Base-by-base conservation (phyloP, 2,113 vertebrate species). In the Zeus faber region DNA sequence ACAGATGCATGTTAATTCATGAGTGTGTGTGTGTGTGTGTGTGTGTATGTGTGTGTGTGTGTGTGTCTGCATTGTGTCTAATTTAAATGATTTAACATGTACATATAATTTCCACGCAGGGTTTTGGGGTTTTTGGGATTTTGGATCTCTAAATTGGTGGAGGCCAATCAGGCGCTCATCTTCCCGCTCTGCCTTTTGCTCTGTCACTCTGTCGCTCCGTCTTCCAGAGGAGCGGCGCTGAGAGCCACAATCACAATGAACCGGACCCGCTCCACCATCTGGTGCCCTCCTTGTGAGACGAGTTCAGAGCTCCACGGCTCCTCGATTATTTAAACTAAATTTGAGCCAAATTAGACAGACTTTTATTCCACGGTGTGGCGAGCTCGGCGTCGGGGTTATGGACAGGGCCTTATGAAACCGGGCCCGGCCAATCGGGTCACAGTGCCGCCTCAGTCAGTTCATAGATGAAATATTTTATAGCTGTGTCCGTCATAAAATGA, bases 311-410 rank as follows among this genome's bases (percentile, higher is more conserved):
- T 62, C 65, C 54, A 33, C 52, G 54, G 71, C 70, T 80, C 60
- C 71, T 68, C 81, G 69, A 84, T 81, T 81, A 68, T 77, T 79
- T 79, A 70, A 73, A 81, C 79, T 58, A 70, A 58, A 62, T 63
- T 65, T 66, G 54, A 74, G 59, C 68, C 62, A 70, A 75, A 75
- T 57, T 59, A 70, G 72, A 54, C 67, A 64, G 46, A 23, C 58
- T 39, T 59, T 62, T 57, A 39, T 44, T 26, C 31, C 23, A 27
- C 17, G 13, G 47, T 40, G 58, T 20, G 17, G 26, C 25, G 24
- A 14, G 33, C 33, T 37, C 2, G 13, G 33, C 16, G 14, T 48
- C 23, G 8, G 45, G n/a, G n/a, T n/a, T n/a, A n/a, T n/a, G n/a
- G n/a, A n/a, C n/a, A n/a, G n/a, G n/a, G n/a, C n/a, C n/a, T n/a